Percentiles rank a stretch among this genome's conserved stretches.
Evolutionary conservation across 2,888 invertebrate species (phyloP).

Genomic region (Smittia sp.): DNA sequence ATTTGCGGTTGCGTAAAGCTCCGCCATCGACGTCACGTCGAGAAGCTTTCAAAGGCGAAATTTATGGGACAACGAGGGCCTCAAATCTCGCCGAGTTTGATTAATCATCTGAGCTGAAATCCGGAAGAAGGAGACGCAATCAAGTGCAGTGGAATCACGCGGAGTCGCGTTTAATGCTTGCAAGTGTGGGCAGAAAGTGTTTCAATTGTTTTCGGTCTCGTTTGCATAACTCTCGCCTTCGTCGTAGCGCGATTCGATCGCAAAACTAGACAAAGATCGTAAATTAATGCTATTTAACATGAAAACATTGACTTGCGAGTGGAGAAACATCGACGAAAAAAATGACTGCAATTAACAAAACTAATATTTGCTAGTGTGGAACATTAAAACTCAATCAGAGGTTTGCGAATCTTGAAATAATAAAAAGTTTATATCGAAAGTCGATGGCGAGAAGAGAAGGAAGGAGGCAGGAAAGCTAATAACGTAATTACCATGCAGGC

Average conservation of each 20-base stretch:
- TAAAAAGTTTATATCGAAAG: constrained; percentile 1
- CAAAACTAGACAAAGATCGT: not conserved
- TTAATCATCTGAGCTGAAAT: not conserved
- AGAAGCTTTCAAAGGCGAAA: not conserved
- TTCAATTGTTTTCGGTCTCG: constrained; percentile 10
- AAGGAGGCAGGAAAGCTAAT: constrained; percentile 3
- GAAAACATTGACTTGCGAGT: too few relatives aligned
- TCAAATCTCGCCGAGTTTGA: not conserved
- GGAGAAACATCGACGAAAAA: not conserved
- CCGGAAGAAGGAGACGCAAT: constrained; percentile 17
- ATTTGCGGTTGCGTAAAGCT: constrained; percentile 3
- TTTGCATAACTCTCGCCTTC: constrained; percentile 16
- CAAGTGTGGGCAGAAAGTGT: not conserved
- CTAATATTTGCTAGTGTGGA: not conserved
- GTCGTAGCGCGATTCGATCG: not conserved
- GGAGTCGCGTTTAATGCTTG: not conserved
- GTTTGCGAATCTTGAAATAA: not conserved
- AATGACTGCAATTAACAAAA: not conserved
- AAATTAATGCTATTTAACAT: not conserved
- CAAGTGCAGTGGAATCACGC: constrained; percentile 16
- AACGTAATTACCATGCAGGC: constrained; percentile 11
- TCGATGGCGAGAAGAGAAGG: not conserved
- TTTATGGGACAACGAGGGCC: not conserved
- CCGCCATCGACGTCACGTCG: not conserved
- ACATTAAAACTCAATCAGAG: constrained; percentile 5